These are phyloP conservation scores for Nomada flava DNA, from an alignment of 2,888 invertebrate species.

Conservation along the genomic window DNA sequence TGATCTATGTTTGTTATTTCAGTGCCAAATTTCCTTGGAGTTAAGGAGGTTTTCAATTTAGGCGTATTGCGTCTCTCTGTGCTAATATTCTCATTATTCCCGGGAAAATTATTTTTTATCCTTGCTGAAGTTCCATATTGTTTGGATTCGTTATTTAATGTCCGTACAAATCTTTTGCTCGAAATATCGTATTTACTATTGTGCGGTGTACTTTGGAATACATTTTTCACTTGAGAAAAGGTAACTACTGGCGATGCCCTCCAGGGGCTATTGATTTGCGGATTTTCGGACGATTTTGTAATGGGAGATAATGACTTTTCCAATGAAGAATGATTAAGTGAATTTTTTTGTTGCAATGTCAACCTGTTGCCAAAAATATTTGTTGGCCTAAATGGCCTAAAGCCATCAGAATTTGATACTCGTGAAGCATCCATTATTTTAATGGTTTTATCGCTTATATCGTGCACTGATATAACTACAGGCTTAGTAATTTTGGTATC, in stretches of 20 bases:
- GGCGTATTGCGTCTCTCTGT: neutral
- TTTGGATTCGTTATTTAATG: conserved; percentile 19
- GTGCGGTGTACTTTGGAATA: conserved; percentile 77
- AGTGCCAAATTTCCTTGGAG: conserved; percentile 74
- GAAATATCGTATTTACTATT: conserved; percentile 33
- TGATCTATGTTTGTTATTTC: conserved; percentile 72
- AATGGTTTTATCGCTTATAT: conserved; percentile 18
- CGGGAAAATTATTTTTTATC: conserved; percentile 9
- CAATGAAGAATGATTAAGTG: conserved; percentile 66
- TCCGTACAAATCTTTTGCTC: conserved; percentile 1
- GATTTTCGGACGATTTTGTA: conserved; percentile 58
- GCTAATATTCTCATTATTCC: conserved; percentile 33
- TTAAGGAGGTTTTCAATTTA: conserved; percentile 17
- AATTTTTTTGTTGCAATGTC: conserved; percentile 47
- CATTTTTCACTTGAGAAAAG: conserved; percentile 72
- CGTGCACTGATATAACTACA: conserved; percentile 30
- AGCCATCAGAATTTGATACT: conserved; percentile 26
- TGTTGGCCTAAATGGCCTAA: conserved; percentile 51
- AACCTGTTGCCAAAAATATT: conserved; percentile 49
- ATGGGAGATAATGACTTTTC: conserved; percentile 77
- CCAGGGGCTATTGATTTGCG: conserved; percentile 76
- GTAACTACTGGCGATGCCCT: conserved; percentile 60
- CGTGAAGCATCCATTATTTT: neutral
- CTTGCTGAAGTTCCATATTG: conserved; percentile 4
- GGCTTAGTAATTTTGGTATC: conserved; percentile 8